phyloP scores from a whole-genome alignment of 2,888 invertebrate genomes.

The Plebejus argus region DNA sequence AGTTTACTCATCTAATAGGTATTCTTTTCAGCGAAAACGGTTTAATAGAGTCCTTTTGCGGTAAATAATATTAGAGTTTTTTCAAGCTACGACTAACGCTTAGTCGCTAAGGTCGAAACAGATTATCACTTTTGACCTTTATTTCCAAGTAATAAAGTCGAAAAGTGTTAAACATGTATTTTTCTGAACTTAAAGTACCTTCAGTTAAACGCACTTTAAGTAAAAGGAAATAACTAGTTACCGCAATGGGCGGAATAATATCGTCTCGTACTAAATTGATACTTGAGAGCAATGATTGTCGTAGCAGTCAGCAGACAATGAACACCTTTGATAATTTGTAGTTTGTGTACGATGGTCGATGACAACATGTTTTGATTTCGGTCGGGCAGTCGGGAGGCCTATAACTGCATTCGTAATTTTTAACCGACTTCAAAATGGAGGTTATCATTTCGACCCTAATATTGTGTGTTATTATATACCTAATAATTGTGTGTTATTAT shows the following conservation, averaged over 20 bases:
- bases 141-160: background rate
- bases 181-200: background rate
- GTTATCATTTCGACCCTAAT: too few species aligned
- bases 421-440: too few species aligned
- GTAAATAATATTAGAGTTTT: background rate
- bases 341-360: background rate
- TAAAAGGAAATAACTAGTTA: slow-evolving; percentile 27
- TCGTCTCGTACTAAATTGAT: slow-evolving; percentile 29
- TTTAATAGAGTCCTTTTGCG: background rate
- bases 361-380: background rate
- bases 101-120: background rate
- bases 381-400: background rate
- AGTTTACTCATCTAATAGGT: background rate
- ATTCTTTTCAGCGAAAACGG: background rate
- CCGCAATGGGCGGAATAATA: slow-evolving; percentile 27
- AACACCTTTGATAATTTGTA: slow-evolving; percentile 28
- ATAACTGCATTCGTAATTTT: background rate
- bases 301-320: slow-evolving; percentile 10
- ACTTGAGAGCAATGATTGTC: slow-evolving; percentile 20
- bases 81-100: background rate
- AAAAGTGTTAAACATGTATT: background rate
- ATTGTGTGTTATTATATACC: too few species aligned
- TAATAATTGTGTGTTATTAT: too few species aligned
- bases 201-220: background rate
- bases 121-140: background rate